Evolutionary conservation across 2,113 vertebrate genomes (phyloP).

Genomic region (Pteropus alecto): DNA sequence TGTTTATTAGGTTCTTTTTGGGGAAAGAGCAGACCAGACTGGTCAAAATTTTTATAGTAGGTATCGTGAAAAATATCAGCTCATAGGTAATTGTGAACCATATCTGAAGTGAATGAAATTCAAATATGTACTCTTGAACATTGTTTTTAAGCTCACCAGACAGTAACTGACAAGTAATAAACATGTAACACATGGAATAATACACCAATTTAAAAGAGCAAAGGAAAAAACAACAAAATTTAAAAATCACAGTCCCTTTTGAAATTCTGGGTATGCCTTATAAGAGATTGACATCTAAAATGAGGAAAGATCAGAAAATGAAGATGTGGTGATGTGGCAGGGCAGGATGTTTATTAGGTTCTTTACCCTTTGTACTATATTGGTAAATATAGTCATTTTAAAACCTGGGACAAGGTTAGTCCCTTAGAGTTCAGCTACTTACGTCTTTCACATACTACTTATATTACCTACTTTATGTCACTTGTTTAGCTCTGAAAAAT

Average conservation of each 20-base stretch:
- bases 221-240: background rate
- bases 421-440: background rate
- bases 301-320: background rate
- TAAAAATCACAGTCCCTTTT: background rate
- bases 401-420: background rate
- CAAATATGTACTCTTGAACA: background rate
- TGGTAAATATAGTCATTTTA: background rate
- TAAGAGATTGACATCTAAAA: background rate
- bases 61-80: background rate
- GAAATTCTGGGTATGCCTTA: background rate
- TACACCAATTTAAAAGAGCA: background rate
- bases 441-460: background rate
- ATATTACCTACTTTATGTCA: background rate
- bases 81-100: background rate
- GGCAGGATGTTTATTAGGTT: too few relatives aligned
- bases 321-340: background rate
- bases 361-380: background rate
- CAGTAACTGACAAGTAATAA: background rate
- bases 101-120: background rate
- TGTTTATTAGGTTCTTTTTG: background rate
- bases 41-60: background rate
- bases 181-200: background rate
- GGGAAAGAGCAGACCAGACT: background rate
- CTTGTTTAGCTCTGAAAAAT: background rate
- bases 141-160: background rate